phyloP scores from a whole-genome alignment of 2,888 invertebrate genomes.

The Lithophane ornitopus region DNA sequence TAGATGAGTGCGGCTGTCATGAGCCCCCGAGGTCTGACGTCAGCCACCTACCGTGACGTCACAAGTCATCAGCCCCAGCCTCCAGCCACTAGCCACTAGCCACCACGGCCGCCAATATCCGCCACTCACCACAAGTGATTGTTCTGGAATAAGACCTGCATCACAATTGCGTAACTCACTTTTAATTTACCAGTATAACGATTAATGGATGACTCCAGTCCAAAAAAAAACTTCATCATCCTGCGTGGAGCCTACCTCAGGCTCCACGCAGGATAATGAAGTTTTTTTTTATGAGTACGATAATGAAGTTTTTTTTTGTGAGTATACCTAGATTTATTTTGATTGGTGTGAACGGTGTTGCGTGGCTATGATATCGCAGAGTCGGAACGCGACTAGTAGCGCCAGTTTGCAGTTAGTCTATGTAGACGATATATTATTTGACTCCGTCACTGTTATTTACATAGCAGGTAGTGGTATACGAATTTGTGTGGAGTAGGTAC shows the following conservation, averaged over 20 bases:
- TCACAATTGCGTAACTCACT: background rate
- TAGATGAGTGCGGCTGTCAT: constrained; percentile 48
- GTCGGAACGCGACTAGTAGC: too few species aligned
- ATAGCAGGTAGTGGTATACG: too few species aligned
- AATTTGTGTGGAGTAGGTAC: too few species aligned
- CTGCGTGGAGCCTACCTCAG: too few species aligned
- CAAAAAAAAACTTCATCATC: too few species aligned
- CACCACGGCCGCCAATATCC: too few species aligned
- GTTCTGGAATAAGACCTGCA: background rate
- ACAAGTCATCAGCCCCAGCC: background rate
- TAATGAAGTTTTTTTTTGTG: background rate
- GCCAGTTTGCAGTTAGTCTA: too few species aligned
- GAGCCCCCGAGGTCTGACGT: constrained; percentile 5
- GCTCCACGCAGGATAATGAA: background rate
- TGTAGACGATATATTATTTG: too few species aligned
- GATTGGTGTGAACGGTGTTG: background rate
- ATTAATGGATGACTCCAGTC: background rate
- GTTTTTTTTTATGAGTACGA: background rate
- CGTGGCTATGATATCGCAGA: too few species aligned
- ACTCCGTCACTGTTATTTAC: too few species aligned
- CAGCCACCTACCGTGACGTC: constrained; percentile 24
- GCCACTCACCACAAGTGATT: background rate
- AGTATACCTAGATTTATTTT: background rate
- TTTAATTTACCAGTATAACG: background rate
- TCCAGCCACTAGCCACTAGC: too few species aligned